These are phyloP conservation scores for Drosophila leontia DNA, from an alignment of 1,140 invertebrate genomes.

Conservation along the genomic window DNA sequence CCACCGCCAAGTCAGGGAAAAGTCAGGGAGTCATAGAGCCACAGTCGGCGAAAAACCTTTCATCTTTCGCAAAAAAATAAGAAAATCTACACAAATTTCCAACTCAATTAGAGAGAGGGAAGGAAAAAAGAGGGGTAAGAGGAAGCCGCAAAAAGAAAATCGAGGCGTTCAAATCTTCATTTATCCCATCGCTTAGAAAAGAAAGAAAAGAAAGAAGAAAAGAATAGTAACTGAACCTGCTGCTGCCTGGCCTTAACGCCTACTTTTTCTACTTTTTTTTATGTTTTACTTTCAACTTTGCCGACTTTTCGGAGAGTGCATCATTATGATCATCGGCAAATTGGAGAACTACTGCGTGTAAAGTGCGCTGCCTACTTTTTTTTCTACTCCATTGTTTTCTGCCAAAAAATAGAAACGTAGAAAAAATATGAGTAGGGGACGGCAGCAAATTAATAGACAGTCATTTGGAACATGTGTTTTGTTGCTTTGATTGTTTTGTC, in stretches of 20 bases:
- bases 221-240: constrained; percentile 58
- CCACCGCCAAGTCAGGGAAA: constrained; percentile 45
- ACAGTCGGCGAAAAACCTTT: constrained; percentile 53
- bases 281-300: constrained; percentile 59
- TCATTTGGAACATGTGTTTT: constrained; percentile 68
- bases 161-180: constrained; percentile 80
- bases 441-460: constrained; percentile 76
- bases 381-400: constrained; percentile 17
- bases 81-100: constrained; percentile 62
- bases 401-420: constrained; percentile 34
- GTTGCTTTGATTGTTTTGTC: constrained; percentile 81
- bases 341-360: constrained; percentile 82
- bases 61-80: constrained; percentile 72
- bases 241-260: constrained; percentile 29
- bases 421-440: constrained; percentile 41
- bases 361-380: constrained; percentile 74
- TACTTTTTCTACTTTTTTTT: constrained; percentile 34
- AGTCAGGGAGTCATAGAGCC: constrained; percentile 41
- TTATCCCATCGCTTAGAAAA: constrained; percentile 63
- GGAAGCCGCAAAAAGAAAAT: constrained; percentile 63
- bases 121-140: constrained; percentile 15
- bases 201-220: constrained; percentile 15
- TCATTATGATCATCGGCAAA: constrained; percentile 84
- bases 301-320: constrained; percentile 73
- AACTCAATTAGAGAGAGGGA: constrained; percentile 70